Base-by-base conservation (phyloP, 2,113 vertebrate species). In the Oncorhynchus gorbuscha region DNA sequence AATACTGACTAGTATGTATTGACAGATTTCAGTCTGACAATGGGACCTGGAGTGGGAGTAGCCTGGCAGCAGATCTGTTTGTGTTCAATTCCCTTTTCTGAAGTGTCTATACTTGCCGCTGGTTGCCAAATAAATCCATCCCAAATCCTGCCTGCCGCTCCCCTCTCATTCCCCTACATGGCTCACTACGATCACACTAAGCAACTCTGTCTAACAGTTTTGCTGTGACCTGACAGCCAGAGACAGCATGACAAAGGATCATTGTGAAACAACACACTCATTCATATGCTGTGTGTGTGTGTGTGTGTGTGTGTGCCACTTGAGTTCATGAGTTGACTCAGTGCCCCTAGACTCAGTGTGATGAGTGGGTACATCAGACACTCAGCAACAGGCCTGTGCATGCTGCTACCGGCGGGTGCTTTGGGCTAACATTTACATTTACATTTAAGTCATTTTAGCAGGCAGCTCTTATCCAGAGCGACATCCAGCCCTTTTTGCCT, bases 331-430 rank as follows among this genome's bases (percentile, higher is more conserved):
- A 86, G 73, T 74, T 79, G 80, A 84, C 83, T 78, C 73, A 73
- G 75, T 74, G 68, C 8, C 39, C 6, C 59, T 75, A 81, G 80
- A 75, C 65, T 80, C 66, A 70, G 76, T 83, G 81, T 82, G 79
- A 75, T 78, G 82, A 73, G 83, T 82, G 73, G 73, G 79, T 28
- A 62, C 68, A 76, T 65, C 76, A 73, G 81, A 72, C 84, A 72
- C 45, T 75, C 49, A 82, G 85, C 67, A 22, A 64, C 64, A 20
- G 67, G 76, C 26, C 61, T 7, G 51, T 64, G 76, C 85, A 81
- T 68, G 89, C 84, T 78, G 83, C 69, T 77, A 83, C 81, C 84
- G 88, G 71, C 84, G 73, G 61, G 1, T 72, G 14, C 4, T 30
- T 16, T n/a, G n/a, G n/a, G n/a, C n/a, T n/a, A n/a, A n/a, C n/a